Evolutionary conservation across 2,113 vertebrate species (phyloP).

Genomic region (Lamprotornis superbus): DNA sequence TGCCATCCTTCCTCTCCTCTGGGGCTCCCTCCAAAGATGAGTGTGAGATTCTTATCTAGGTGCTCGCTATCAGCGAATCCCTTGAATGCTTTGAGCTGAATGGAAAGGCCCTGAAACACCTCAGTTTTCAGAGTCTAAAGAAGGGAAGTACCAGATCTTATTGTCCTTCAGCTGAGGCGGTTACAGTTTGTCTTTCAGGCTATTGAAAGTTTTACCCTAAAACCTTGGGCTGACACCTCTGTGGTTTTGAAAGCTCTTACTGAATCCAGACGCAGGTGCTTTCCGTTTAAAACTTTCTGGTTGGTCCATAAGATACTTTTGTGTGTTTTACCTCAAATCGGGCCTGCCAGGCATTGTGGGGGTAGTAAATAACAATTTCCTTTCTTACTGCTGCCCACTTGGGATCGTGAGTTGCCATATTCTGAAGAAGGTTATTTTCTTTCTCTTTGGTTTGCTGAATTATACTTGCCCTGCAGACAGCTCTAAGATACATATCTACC

Average conservation of each 20-base stretch:
- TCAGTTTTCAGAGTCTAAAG: background rate
- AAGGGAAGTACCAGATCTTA: background rate
- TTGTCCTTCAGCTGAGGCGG: fast-evolving
- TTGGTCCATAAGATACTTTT: background rate
- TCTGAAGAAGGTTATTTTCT: background rate
- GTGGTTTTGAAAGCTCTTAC: background rate
- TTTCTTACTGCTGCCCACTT: background rate
- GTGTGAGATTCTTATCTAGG: background rate
- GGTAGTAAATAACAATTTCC: background rate
- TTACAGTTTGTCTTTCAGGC: background rate
- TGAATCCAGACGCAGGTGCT: background rate
- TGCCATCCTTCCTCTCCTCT: background rate
- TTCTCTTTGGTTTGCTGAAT: background rate
- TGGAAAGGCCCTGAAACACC: background rate
- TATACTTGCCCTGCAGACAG: background rate
- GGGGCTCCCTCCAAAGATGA: background rate
- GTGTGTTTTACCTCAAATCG: background rate
- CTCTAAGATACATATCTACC: background rate
- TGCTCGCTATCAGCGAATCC: background rate
- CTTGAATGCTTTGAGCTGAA: background rate
- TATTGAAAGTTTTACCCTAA: background rate
- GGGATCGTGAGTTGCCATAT: background rate
- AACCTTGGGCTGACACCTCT: background rate
- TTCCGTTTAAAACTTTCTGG: background rate
- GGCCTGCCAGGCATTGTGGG: background rate